These are phyloP conservation scores for Euzophera pinguis DNA, from an alignment of 2,888 invertebrate species.

Conservation along the genomic window DNA sequence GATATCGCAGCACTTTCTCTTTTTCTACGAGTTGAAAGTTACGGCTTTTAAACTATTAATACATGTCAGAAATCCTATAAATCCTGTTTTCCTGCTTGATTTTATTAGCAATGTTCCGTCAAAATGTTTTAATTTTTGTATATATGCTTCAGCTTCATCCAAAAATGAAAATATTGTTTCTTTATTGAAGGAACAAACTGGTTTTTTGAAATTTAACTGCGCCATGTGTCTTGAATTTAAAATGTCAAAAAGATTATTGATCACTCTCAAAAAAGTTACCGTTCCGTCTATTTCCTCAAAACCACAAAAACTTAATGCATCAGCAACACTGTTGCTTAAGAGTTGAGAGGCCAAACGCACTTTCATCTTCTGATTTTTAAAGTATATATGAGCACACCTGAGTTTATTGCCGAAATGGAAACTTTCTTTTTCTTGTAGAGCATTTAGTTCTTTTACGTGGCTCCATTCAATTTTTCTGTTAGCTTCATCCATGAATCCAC, in stretches of 20 bases:
- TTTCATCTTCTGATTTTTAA: neutral
- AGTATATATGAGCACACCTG: neutral
- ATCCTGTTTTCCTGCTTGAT: slow-evolving; percentile 13
- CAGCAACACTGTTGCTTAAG: neutral
- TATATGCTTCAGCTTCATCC: neutral
- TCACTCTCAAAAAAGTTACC: neutral
- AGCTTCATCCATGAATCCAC: neutral
- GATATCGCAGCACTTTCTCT: too few species aligned
- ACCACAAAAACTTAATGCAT: neutral
- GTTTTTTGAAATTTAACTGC: slow-evolving; percentile 12
- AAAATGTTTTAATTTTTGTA: neutral
- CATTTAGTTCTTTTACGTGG: slow-evolving; percentile 10
- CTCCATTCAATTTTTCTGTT: slow-evolving; percentile 10
- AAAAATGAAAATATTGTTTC: slow-evolving; percentile 6
- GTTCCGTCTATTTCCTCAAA: neutral
- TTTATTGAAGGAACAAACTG: slow-evolving; percentile 5
- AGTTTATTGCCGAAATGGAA: neutral
- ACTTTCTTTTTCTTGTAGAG: neutral
- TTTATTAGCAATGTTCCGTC: neutral
- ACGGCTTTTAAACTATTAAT: slow-evolving; percentile 8
- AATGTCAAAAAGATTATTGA: neutral
- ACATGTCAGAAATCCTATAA: slow-evolving; percentile 13
- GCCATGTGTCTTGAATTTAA: neutral
- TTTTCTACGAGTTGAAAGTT: too few species aligned
- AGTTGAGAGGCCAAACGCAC: neutral